Evolutionary conservation across 2,797 vertebrate genomes (phyloP).

Genomic region (Phrynocephalus vlangalii): DNA sequence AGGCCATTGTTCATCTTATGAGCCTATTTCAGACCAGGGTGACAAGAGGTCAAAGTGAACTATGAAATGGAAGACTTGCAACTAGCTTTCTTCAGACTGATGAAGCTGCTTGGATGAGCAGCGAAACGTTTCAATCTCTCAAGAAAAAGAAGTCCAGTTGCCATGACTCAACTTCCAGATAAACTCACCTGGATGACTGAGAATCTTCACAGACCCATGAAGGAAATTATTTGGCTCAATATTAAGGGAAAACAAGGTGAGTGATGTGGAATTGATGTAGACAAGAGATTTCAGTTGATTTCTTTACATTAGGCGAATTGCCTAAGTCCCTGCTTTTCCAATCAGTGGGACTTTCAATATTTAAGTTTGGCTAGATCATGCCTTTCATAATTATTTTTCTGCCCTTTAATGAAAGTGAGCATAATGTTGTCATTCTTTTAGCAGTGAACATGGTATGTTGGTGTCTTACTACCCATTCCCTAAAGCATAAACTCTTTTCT

Average conservation of each 20-base stretch:
- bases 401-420: constrained; percentile 46
- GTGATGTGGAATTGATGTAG: neutral
- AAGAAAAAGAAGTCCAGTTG: no score
- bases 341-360: neutral
- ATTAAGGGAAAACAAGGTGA: neutral
- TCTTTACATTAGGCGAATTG: neutral
- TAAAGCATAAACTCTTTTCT: constrained; percentile 68
- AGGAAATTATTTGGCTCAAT: neutral
- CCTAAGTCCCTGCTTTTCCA: neutral
- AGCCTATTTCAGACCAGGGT: no score
- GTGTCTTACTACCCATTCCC: constrained; percentile 75
- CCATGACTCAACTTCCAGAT: no score
- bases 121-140: no score
- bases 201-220: neutral
- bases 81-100: no score
- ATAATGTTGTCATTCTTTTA: constrained; percentile 69
- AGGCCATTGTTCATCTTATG: no score
- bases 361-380: neutral
- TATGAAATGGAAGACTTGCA: no score
- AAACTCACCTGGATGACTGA: no score
- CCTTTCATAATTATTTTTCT: constrained; percentile 54
- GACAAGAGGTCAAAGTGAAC: no score
- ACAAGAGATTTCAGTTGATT: neutral
- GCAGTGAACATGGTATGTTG: constrained; percentile 61
- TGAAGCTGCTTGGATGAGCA: no score